Base-by-base conservation (phyloP, 2,888 invertebrate species). In the Eilema depressum region DNA sequence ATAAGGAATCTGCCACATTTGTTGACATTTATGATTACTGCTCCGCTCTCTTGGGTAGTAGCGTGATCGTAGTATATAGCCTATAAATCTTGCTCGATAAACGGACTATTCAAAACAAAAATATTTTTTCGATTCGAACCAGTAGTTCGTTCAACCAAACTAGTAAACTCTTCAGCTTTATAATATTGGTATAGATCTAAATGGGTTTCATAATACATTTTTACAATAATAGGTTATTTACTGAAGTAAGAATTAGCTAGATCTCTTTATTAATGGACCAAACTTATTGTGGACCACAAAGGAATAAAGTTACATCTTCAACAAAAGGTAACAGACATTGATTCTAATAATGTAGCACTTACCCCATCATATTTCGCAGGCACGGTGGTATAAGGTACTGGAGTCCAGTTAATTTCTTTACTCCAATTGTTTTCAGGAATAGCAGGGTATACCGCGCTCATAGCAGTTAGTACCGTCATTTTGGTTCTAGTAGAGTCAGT, bases 401-500 rank as follows among this genome's bases (percentile, higher is more conserved):
- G 91, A 0, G 83, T 82, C 89, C 90, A 90, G 57, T 85, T 71
- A 12, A 90, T 69, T 25, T 63, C 25, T 4, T 57, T 26, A 37
- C 28, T 60, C 70, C 70, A 70, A 56, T 47, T 63, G 12, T 63
- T 14, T 8, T 37, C 41, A 4, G 3, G 12, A 4, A 2, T 0
- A 20, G 37, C 41, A 20, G 30, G 66, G 59, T 70, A 70, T 17
- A 70, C 66, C 26, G 70, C 70, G 37, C 66, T 53, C 66, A 70
- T 63, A 23, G 66, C 70, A 23, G 63, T 1, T 25, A 70, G 79
- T 0, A 86, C 79, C 0, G 91, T 88, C 91, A 90, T 90, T 80
- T 91, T 90, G 2, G 88, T 60, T 8, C 91, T 83, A 0, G 87
- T 88, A 30, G 87, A 87, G 77, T 91, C 91, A 1, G 91, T 90